Base-by-base conservation (phyloP, 2,888 invertebrate genomes). In the Halictus quadricinctus region DNA sequence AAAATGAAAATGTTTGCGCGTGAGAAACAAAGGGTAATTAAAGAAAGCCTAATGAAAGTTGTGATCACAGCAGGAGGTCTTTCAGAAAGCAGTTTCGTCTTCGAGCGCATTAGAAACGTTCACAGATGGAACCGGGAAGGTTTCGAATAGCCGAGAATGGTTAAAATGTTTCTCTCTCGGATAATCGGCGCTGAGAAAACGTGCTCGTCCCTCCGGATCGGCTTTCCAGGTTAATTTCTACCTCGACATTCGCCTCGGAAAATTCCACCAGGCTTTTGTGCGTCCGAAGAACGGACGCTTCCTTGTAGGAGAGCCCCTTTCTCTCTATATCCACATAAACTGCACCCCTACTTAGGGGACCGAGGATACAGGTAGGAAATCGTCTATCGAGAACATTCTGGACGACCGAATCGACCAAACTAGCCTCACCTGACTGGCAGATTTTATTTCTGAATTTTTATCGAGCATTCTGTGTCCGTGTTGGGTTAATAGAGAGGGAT, bases 201-300 rank as follows among this genome's bases (percentile, higher is more conserved):
- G 73, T 75, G 79, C 36, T 78, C 76, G 25, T 29, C 72, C 29
- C 76, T 13, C 13, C 21, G 54, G 41, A 50, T 21, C 72, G 72
- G 18, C 66, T 29, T 74, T 25, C 69, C 72, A 41, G 76, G 46
- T 77, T 80, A 80, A 89, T 80, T 80, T 81, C 80, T 70, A 46
- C 69, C 41, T 60, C 41, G 70, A 75, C 21, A 0, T 21, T 54
- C 54, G 54, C 58, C 80, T 83, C 41, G 80, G 66, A 83, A 89
- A 88, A 89, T 84, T 87, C 80, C 82, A 77, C 6, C 43, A 29
- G n/a, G 60, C 80, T 79, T 87, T 89, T 80, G 79, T 82, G 74
- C 25, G 5, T 2, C 18, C 29, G 29, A 48, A 29, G 64, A 54
- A 76, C 74, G 50, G 64, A 60, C 15, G 64, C 13, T 48, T 66